Conservation (phyloP, 2,888 invertebrate species). For the Arenicola marina region DNA sequence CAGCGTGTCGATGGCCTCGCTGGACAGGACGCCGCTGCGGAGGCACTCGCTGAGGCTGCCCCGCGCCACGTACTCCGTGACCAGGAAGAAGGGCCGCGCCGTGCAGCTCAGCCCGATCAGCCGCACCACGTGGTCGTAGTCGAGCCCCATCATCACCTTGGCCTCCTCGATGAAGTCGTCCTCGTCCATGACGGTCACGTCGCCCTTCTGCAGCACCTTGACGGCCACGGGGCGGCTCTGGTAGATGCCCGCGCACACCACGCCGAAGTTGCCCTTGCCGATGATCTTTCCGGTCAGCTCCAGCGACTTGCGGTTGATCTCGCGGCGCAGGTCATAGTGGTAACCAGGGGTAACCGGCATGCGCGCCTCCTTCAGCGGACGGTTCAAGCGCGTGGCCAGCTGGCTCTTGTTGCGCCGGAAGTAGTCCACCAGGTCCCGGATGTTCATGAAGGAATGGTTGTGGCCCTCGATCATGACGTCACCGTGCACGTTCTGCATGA, state of each 20-base stretch:
- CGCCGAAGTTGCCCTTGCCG: constrained; percentile 31
- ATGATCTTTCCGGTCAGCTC: constrained; percentile 30
- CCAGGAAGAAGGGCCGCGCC: constrained; percentile 33
- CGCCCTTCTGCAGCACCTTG: constrained; percentile 33
- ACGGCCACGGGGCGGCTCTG: constrained; percentile 28
- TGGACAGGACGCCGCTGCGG: constrained; percentile 15
- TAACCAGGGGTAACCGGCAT: constrained; percentile 33
- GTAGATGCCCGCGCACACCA: constrained; percentile 32
- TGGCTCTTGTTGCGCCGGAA: constrained; percentile 32
- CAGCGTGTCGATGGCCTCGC: constrained; percentile 31
- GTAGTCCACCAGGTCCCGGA: constrained; percentile 34
- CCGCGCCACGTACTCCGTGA: constrained; percentile 29
- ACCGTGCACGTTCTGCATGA: constrained; percentile 33
- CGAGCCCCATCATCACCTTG: constrained; percentile 26
- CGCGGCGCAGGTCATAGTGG: constrained; percentile 29
- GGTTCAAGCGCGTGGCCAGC: constrained; percentile 26
- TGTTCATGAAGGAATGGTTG: constrained; percentile 35
- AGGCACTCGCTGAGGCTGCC: constrained; percentile 35
- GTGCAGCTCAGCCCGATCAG: constrained; percentile 33
- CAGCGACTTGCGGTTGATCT: constrained; percentile 26
- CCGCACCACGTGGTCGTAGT: constrained; percentile 33
- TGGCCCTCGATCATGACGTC: constrained; percentile 38
- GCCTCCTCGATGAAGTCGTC: constrained; percentile 39
- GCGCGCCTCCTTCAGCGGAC: constrained; percentile 33
- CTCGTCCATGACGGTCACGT: constrained; percentile 27